Percentiles rank a stretch among this genome's conserved stretches.
phyloP scores from a whole-genome alignment of 2,797 vertebrate genomes.

The Leptoclinus maculatus region DNA sequence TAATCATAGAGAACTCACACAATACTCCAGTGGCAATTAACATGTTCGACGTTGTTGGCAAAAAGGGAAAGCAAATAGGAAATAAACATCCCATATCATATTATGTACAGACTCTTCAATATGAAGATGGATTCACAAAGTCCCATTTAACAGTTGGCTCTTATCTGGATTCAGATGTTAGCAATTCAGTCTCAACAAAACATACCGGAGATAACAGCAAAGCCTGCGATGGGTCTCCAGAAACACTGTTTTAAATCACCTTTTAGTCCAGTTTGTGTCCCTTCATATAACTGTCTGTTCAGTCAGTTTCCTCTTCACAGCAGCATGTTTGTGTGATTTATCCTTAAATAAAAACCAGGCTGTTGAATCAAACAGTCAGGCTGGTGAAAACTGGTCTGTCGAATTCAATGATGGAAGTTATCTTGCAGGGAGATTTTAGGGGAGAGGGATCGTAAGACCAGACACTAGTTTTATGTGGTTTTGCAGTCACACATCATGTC shows the following conservation, averaged over 20 bases:
- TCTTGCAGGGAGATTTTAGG: conserved; percentile 15
- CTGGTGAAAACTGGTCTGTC: conserved; percentile 36
- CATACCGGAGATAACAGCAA: conserved; percentile 29
- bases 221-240: conserved; percentile 14
- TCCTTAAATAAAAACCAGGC: conserved; percentile 24
- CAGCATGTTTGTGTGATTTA: conserved; percentile 14
- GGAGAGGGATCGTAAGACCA: background rate
- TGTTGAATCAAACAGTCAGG: conserved; percentile 37
- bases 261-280: conserved; percentile 36
- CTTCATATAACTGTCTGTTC: conserved; percentile 23
- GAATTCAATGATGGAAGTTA: conserved; percentile 21
- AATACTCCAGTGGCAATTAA: conserved; percentile 55
- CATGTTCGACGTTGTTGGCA: conserved; percentile 47
- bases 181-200: conserved; percentile 42
- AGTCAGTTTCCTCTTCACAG: conserved; percentile 42
- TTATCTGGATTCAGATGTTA: conserved; percentile 37
- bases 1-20: conserved; percentile 55
- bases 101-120: conserved; percentile 83
- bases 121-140: conserved; percentile 74
- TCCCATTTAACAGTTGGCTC: conserved; percentile 40
- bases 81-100: conserved; percentile 67
- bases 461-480: conserved; percentile 2
- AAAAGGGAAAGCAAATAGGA: conserved; percentile 55
- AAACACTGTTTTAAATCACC: conserved; percentile 16
- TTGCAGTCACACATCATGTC: conserved; percentile 9